These are phyloP conservation scores for Argyrosomus japonicus DNA, from an alignment of 2,113 vertebrate species.

Conservation along the genomic window DNA sequence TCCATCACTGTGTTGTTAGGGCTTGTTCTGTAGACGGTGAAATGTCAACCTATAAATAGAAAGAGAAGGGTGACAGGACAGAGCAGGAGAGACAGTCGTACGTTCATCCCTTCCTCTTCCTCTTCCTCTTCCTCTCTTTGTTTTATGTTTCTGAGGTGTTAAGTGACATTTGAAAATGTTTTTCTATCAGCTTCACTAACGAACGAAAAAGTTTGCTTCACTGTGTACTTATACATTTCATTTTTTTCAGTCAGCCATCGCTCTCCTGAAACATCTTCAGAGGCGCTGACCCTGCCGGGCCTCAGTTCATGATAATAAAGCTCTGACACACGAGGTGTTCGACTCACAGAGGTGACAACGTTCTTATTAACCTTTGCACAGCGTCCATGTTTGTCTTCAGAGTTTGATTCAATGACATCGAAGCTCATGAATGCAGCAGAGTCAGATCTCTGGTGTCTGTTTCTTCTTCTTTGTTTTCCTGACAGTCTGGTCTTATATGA, in stretches of 20 bases:
- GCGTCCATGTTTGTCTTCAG: not conserved
- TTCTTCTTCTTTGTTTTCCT: not conserved
- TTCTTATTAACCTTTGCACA: not conserved
- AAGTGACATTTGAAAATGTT: conserved; percentile 20
- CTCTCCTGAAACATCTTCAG: not conserved
- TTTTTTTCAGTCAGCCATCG: too few species aligned
- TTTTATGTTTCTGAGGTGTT: not conserved
- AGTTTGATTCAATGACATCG: not conserved
- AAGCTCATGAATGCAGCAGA: not conserved
- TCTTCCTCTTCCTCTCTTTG: not conserved
- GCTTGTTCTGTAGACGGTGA: conserved; percentile 38
- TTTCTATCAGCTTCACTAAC: not conserved
- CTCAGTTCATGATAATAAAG: not conserved
- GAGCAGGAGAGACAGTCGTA: conserved; percentile 27
- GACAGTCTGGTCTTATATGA: too few species aligned
- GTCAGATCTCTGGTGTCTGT: too few species aligned
- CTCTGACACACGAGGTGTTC: not conserved
- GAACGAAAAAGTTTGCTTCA: too few species aligned
- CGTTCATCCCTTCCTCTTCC: not conserved
- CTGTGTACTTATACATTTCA: too few species aligned
- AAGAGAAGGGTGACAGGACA: conserved; percentile 25
- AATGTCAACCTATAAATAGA: conserved; percentile 64
- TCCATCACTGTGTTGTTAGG: conserved; percentile 41
- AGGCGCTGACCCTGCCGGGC: not conserved
- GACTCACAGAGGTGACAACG: too few species aligned